Evolutionary conservation across 2,888 invertebrate genomes (phyloP).

Genomic region (Xiphydria camelus): DNA sequence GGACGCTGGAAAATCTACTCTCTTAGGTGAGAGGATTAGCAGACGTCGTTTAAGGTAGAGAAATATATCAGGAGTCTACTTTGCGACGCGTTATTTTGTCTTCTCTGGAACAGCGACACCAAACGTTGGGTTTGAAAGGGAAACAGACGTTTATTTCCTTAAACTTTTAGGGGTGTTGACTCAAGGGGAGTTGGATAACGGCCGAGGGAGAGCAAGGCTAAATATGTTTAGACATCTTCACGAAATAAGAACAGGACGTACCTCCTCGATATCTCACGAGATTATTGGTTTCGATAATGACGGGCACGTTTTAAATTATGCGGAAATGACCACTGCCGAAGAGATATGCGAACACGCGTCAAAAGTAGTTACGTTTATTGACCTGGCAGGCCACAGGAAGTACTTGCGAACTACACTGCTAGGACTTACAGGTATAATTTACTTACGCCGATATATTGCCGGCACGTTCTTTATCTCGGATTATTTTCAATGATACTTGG

Average conservation of each 20-base stretch:
- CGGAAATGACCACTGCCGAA: conserved; percentile 87
- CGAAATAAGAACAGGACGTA: conserved; percentile 91
- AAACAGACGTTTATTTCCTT: too few relatives aligned
- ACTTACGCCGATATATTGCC: too few relatives aligned
- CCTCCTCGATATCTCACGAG: conserved; percentile 94
- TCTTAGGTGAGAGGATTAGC: conserved; percentile 62
- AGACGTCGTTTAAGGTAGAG: conserved; percentile 41
- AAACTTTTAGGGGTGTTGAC: conserved; percentile 88
- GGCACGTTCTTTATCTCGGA: too few relatives aligned
- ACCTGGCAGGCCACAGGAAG: conserved; percentile 94
- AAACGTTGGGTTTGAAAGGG: too few relatives aligned
- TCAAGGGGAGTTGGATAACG: conserved; percentile 95
- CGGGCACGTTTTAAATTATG: conserved; percentile 86
- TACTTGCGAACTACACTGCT: conserved; percentile 94
- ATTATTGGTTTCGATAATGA: conserved; percentile 90
- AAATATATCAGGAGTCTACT: conserved; percentile 29
- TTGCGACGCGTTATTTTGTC: too few relatives aligned
- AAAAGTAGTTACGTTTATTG: conserved; percentile 92
- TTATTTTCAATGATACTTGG: too few relatives aligned
- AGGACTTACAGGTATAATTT: conserved; percentile 79
- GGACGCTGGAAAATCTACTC: conserved; percentile 96
- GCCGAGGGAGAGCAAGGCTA: conserved; percentile 88
- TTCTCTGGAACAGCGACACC: too few relatives aligned
- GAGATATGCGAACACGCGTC: conserved; percentile 92
- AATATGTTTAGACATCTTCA: conserved; percentile 96